Percentiles rank a stretch among this genome's conserved stretches.
These are phyloP conservation scores for Laticauda laticaudata DNA, from an alignment of 2,113 vertebrate species.

Conservation along the genomic window DNA sequence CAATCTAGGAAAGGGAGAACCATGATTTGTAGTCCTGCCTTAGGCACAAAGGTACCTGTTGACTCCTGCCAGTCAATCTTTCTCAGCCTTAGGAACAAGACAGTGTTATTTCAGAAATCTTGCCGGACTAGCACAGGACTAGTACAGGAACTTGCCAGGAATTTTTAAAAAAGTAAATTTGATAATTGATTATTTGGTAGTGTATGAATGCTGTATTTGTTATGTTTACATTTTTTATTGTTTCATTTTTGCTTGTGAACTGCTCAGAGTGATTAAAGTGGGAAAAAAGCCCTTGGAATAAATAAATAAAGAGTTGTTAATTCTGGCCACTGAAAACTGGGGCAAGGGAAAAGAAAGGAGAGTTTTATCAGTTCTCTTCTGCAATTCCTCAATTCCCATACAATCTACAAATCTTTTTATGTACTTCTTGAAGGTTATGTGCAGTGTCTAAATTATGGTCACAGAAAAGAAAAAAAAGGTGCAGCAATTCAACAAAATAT, in stretches of 20 bases:
- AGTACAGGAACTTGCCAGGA: background rate
- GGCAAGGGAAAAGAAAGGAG: background rate
- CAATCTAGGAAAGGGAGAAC: background rate
- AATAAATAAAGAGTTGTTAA: background rate
- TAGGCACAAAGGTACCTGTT: background rate
- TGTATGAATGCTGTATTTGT: background rate
- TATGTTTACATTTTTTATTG: background rate
- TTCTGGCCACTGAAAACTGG: background rate
- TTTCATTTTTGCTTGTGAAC: background rate
- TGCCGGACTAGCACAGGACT: background rate
- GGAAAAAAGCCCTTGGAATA: background rate
- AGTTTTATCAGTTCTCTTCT: background rate
- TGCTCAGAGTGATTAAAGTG: background rate
- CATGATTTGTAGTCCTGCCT: background rate
- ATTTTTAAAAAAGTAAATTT: background rate
- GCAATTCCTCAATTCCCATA: background rate
- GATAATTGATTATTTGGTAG: background rate
- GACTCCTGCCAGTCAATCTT: background rate
- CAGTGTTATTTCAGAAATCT: background rate
- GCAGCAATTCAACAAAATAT: background rate
- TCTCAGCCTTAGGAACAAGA: background rate
- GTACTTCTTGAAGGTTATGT: background rate
- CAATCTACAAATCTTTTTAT: background rate
- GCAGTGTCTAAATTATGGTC: background rate
- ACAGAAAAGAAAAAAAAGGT: background rate